Conservation (phyloP, 2,797 vertebrate species). For the Protosalanx chinensis region DNA sequence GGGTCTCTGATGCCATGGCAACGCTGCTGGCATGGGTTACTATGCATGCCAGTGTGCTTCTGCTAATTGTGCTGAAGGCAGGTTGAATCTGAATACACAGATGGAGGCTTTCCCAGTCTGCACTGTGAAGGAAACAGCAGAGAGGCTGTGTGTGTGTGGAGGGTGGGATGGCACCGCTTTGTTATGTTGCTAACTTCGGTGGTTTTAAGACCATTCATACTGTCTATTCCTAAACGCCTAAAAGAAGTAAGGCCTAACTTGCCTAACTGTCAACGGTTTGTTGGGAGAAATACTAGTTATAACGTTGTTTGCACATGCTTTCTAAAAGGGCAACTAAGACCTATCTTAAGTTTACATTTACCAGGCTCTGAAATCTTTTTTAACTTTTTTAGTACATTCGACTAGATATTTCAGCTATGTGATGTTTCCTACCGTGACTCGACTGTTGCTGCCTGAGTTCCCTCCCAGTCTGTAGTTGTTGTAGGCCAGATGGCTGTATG, state of each 20-base stretch:
- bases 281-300: too few relatives aligned
- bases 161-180: constrained; percentile 28
- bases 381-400: constrained; percentile 5
- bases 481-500: constrained; percentile 99
- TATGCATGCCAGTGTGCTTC: constrained; percentile 58
- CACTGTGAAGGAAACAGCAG: constrained; percentile 41
- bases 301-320: too few relatives aligned
- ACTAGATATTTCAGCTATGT: constrained; percentile 19
- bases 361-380: background rate
- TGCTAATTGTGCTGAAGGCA: constrained; percentile 53
- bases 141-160: background rate
- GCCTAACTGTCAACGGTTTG: too few relatives aligned
- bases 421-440: constrained; percentile 94
- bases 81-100: constrained; percentile 54
- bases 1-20: constrained; percentile 62
- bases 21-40: constrained; percentile 64
- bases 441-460: constrained; percentile 99
- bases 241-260: too few relatives aligned
- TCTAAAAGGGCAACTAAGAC: too few relatives aligned
- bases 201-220: background rate
- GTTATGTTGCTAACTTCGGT: too few relatives aligned
- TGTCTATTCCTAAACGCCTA: background rate
- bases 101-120: constrained; percentile 47
- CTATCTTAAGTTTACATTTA: too few relatives aligned
- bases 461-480: constrained; percentile 99